Evolutionary conservation across 2,113 vertebrate genomes (phyloP).

Genomic region (Pomatorhinus ruficollis): DNA sequence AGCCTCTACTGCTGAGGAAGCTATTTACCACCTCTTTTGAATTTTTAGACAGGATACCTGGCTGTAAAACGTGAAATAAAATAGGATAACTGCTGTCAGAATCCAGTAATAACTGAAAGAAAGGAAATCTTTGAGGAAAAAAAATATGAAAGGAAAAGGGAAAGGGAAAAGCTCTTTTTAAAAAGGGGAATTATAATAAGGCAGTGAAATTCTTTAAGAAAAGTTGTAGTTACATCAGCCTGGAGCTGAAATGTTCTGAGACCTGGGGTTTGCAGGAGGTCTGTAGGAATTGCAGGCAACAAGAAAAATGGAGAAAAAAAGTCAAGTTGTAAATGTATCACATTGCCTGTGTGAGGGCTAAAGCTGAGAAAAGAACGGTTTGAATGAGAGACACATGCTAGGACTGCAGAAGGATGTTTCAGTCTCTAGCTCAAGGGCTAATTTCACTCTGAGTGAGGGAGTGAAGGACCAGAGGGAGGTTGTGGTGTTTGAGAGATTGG

Average conservation of each 20-base stretch:
- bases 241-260: not conserved
- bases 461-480: not conserved
- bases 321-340: not conserved
- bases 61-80: not conserved
- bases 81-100: not conserved
- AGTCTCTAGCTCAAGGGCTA: not conserved
- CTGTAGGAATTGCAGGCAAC: not conserved
- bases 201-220: not conserved
- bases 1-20: not conserved
- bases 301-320: not conserved
- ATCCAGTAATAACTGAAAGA: not conserved
- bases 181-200: not conserved
- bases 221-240: not conserved
- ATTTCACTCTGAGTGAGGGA: not conserved
- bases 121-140: not conserved
- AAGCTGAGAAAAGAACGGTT: not conserved
- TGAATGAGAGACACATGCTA: not conserved
- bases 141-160: not conserved
- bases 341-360: not conserved
- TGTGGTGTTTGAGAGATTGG: not conserved
- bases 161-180: not conserved
- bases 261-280: not conserved
- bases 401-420: not conserved
- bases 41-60: not conserved
- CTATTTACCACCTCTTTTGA: not conserved